Evolutionary conservation across 2,888 invertebrate genomes (phyloP).

Genomic region (Campoletis raptor): DNA sequence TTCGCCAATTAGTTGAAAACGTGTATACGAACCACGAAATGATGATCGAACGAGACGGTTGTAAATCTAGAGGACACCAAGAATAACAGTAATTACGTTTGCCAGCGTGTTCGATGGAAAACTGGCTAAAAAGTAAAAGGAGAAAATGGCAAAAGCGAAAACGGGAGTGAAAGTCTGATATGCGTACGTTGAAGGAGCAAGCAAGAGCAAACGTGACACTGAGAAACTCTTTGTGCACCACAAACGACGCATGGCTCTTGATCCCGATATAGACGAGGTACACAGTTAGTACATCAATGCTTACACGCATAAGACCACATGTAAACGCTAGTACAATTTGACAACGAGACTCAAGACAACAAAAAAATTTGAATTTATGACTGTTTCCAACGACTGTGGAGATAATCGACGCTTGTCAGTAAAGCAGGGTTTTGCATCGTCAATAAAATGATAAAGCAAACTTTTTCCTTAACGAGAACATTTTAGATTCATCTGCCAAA

Average conservation of each 20-base stretch:
- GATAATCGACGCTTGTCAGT: constrained; percentile 75
- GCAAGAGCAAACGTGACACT: constrained; percentile 51
- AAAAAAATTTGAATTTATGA: constrained; percentile 71
- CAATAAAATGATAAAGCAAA: constrained; percentile 69
- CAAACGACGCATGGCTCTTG: constrained; percentile 66
- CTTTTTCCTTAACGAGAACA: constrained; percentile 21
- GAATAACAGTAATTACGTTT: constrained; percentile 65
- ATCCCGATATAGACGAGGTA: constrained; percentile 67
- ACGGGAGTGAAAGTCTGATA: constrained; percentile 34
- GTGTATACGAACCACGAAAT: constrained; percentile 13
- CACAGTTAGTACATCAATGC: background rate
- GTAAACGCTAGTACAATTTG: constrained; percentile 40
- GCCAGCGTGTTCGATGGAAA: constrained; percentile 23
- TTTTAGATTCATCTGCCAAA: background rate
- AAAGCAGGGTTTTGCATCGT: constrained; percentile 68
- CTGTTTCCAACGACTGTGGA: constrained; percentile 73
- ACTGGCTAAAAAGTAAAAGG: constrained; percentile 7
- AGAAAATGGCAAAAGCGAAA: constrained; percentile 27
- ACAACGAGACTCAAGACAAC: constrained; percentile 57
- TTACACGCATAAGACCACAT: constrained; percentile 14
- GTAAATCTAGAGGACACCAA: constrained; percentile 67
- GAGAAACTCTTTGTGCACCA: constrained; percentile 56
- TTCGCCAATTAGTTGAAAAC: constrained; percentile 62
- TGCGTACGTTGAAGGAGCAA: constrained; percentile 24
- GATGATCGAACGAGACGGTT: constrained; percentile 48